These are phyloP conservation scores for Leptodirus hochenwartii DNA, from an alignment of 2,888 invertebrate genomes.

Conservation along the genomic window DNA sequence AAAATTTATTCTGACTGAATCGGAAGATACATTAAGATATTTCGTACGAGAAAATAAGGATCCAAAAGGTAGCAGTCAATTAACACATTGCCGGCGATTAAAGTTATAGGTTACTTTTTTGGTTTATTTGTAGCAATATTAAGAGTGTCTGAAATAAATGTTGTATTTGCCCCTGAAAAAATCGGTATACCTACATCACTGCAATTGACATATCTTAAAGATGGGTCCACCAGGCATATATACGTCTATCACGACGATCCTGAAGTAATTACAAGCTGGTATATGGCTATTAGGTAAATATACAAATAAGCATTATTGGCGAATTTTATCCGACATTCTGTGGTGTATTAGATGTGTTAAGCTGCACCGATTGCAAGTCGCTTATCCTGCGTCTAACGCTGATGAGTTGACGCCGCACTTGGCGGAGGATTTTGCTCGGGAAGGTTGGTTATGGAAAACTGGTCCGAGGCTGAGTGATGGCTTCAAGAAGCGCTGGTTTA, in stretches of 20 bases:
- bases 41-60: conserved; percentile 57
- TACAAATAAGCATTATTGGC: too few species aligned
- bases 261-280: conserved; percentile 73
- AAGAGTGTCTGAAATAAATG: conserved; percentile 64
- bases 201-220: conserved; percentile 71
- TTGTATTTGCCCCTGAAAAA: conserved; percentile 69
- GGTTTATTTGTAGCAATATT: too few species aligned
- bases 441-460: conserved; percentile 81
- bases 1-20: conserved; percentile 65
- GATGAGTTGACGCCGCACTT: conserved; percentile 51
- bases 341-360: conserved; percentile 76
- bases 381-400: conserved; percentile 61
- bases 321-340: too few species aligned
- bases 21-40: conserved; percentile 64
- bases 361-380: conserved; percentile 62
- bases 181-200: conserved; percentile 62
- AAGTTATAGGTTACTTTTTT: too few species aligned
- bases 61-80: too few species aligned
- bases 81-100: too few species aligned
- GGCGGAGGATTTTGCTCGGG: conserved; percentile 66
- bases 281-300: too few species aligned
- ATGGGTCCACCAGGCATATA: conserved; percentile 71
- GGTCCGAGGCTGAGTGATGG: conserved; percentile 67
- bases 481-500: conserved; percentile 77
- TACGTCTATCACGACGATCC: conserved; percentile 76